Percentiles rank a stretch among this genome's conserved stretches.
Evolutionary conservation across 1,140 invertebrate genomes (phyloP).

Genomic region (Lucilia cuprina): DNA sequence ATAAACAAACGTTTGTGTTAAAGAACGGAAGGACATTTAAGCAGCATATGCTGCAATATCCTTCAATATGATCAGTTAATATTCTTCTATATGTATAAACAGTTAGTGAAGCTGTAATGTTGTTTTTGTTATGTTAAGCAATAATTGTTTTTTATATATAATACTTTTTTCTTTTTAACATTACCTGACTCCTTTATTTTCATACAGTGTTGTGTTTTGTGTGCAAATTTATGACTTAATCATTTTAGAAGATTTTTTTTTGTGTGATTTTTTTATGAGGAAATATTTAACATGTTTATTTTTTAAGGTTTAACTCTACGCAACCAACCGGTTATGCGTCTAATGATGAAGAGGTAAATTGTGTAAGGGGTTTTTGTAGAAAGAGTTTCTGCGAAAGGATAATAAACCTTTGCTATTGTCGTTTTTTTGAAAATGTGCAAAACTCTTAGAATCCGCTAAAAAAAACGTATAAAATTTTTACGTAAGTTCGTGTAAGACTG

Average conservation of each 20-base stretch:
- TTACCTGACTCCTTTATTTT: no score
- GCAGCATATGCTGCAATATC: not conserved
- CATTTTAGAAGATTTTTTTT: not conserved
- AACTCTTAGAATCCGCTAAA: not conserved
- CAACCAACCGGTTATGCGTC: not conserved
- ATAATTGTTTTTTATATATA: no score
- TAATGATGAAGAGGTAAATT: not conserved
- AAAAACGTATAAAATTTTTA: not conserved
- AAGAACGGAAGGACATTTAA: not conserved
- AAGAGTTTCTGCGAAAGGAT: constrained; percentile 1
- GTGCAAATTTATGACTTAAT: not conserved
- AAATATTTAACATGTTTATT: not conserved
- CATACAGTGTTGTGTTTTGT: no score
- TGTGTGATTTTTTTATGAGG: no score
- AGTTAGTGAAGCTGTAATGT: no score
- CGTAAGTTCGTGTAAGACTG: not conserved
- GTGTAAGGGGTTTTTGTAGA: not conserved
- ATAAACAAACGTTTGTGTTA: not conserved
- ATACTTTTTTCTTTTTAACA: no score
- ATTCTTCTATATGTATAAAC: no score
- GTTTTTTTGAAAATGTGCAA: not conserved
- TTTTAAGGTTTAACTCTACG: not conserved
- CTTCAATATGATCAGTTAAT: no score
- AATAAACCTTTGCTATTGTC: not conserved
- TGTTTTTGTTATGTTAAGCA: no score